Evolutionary conservation across 2,888 invertebrate genomes (phyloP).

Genomic region (Caenorhabditis angaria): DNA sequence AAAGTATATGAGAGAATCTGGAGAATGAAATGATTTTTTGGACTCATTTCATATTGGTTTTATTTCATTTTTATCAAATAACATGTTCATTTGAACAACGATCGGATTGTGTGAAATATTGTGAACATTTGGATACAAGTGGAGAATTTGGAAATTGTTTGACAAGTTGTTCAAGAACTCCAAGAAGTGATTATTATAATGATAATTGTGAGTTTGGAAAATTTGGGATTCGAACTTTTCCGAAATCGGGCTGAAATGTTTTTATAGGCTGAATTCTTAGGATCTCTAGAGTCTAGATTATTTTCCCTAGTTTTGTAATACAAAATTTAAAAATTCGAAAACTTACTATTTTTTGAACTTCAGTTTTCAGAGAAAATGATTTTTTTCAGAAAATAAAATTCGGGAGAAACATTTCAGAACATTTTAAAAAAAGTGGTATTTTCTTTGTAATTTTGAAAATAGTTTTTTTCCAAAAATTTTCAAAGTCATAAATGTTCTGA

Average conservation of each 20-base stretch:
- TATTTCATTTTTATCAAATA: background rate
- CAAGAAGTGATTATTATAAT: slow-evolving; percentile 26
- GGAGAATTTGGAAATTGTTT: slow-evolving; percentile 42
- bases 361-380: too few relatives aligned
- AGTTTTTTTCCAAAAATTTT: too few relatives aligned
- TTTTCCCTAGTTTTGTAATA: too few relatives aligned
- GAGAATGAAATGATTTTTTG: background rate
- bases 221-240: background rate
- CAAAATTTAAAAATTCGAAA: background rate
- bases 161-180: slow-evolving; percentile 23
- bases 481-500: too few relatives aligned
- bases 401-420: too few relatives aligned
- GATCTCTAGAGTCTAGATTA: too few relatives aligned
- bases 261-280: too few relatives aligned
- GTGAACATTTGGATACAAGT: slow-evolving; percentile 35
- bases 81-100: slow-evolving; percentile 29
- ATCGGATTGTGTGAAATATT: slow-evolving; percentile 40
- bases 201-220: background rate
- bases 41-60: background rate
- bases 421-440: too few relatives aligned
- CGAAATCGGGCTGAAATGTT: background rate
- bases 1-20: background rate
- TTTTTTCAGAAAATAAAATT: too few relatives aligned
- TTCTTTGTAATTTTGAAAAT: too few relatives aligned
- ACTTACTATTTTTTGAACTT: slow-evolving; percentile 9